Conservation (phyloP, 2,888 invertebrate species). For the Ptilodon capucinus region DNA sequence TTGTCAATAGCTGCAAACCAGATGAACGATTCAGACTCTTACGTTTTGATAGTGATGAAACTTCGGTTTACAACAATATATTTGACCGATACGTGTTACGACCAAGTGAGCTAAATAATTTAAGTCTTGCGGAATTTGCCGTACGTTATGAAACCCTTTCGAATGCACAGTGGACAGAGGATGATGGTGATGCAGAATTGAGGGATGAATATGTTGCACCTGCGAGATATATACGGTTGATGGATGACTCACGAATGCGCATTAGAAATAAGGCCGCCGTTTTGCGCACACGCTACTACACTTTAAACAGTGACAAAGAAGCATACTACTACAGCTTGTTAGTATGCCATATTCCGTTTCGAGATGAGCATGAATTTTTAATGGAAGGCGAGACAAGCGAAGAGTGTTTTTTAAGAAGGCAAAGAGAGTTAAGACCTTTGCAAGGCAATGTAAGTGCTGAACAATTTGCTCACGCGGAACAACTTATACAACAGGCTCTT, state of each 20-base stretch:
- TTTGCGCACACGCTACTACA: conserved; percentile 33
- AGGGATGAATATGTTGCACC: conserved; percentile 19
- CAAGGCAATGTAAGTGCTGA: conserved; percentile 7
- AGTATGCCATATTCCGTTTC: conserved; percentile 35
- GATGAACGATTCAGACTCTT: conserved; percentile 37
- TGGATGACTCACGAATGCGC: conserved; percentile 33
- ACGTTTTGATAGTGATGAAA: conserved; percentile 30
- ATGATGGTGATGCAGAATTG: conserved; percentile 26
- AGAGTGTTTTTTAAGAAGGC: conserved; percentile 13
- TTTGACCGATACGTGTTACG: conserved; percentile 30
- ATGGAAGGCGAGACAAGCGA: conserved; percentile 24
- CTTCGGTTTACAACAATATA: conserved; percentile 29
- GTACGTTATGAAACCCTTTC: conserved; percentile 32
- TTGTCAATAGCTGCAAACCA: conserved; percentile 38
- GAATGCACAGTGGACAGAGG: conserved; percentile 20
- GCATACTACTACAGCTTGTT: conserved; percentile 18
- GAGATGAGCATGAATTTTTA: conserved; percentile 24
- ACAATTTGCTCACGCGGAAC: conserved; percentile 12
- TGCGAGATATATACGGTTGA: conserved; percentile 21
- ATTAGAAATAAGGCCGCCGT: conserved; percentile 38
- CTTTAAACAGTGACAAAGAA: conserved; percentile 33
- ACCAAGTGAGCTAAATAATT: conserved; percentile 21
- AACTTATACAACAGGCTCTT: conserved; percentile 11
- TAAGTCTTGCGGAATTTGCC: conserved; percentile 38
- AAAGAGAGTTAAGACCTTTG: conserved; percentile 8